A percentile compares a stretch with the other conserved stretches of the same genome.
phyloP scores from a whole-genome alignment of 2,797 vertebrate genomes.

The Eulemur coronatus region DNA sequence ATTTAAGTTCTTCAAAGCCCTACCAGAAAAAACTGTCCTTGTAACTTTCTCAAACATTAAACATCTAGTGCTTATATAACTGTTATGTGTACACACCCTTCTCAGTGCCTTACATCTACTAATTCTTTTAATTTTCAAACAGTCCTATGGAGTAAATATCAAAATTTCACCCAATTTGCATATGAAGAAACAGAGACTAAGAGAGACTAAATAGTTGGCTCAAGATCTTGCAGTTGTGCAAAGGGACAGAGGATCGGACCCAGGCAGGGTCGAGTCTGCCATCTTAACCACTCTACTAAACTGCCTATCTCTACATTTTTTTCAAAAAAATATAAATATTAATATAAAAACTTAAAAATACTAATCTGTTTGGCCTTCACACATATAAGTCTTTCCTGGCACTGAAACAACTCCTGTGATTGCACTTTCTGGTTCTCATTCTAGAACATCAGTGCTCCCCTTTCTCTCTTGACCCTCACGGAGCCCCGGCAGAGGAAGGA shows the following conservation, averaged over 20 bases:
- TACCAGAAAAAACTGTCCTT: background rate
- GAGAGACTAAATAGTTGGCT: background rate
- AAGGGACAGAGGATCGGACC: background rate
- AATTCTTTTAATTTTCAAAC: background rate
- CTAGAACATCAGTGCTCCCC: accelerated
- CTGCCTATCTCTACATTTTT: background rate
- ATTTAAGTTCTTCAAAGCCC: background rate
- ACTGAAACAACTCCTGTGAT: background rate
- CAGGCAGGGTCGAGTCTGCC: background rate
- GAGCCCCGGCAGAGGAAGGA: accelerated
- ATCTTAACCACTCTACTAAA: background rate
- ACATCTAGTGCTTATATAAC: background rate
- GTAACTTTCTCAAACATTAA: background rate
- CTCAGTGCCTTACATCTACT: background rate
- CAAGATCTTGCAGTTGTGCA: background rate
- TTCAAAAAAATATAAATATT: background rate
- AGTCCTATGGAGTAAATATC: background rate
- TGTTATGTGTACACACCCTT: background rate
- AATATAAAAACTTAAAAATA: background rate
- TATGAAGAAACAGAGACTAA: background rate
- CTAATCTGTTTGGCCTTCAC: background rate
- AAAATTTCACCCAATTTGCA: background rate
- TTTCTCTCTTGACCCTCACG: too few species aligned
- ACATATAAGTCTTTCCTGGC: background rate
- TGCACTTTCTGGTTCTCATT: accelerated